These are phyloP conservation scores for Drosophila nr. perissopoda DNA, from an alignment of 2,888 invertebrate genomes.

Conservation along the genomic window DNA sequence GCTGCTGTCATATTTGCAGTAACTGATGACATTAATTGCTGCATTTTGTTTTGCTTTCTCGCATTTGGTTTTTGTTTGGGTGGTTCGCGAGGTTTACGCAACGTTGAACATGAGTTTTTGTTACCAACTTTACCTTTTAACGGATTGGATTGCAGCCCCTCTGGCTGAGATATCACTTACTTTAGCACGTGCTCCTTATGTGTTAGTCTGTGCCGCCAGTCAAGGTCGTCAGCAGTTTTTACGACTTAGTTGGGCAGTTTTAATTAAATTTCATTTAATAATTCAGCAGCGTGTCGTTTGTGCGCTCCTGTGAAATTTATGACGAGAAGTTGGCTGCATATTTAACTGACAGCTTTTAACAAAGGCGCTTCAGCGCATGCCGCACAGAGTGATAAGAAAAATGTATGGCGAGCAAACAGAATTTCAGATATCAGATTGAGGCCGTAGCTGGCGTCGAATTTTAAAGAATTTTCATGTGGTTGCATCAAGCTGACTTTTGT, in stretches of 20 bases:
- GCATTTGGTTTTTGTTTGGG: constrained; percentile 28
- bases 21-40: constrained; percentile 78
- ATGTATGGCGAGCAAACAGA: background rate
- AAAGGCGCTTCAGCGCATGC: constrained; percentile 8
- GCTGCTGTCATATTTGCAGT: constrained; percentile 46
- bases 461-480: background rate
- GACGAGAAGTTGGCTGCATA: constrained; percentile 65
- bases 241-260: constrained; percentile 66
- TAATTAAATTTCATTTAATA: constrained; percentile 78
- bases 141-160: constrained; percentile 35
- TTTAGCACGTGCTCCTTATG: constrained; percentile 57
- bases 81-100: constrained; percentile 31
- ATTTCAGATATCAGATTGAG: background rate
- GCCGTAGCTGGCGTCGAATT: background rate
- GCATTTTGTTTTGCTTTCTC: constrained; percentile 49
- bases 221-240: constrained; percentile 22
- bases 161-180: constrained; percentile 53
- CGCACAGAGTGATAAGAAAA: constrained; percentile 22
- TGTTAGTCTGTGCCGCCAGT: constrained; percentile 51
- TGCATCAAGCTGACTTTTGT: background rate
- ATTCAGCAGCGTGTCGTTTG: constrained; percentile 51
- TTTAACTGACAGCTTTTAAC: constrained; percentile 45
- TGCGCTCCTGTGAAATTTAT: constrained; percentile 60
- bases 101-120: constrained; percentile 34
- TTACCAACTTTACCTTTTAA: constrained; percentile 37